Conservation (phyloP, 2,888 invertebrate species). For the Acanthacorydalis orientalis region DNA sequence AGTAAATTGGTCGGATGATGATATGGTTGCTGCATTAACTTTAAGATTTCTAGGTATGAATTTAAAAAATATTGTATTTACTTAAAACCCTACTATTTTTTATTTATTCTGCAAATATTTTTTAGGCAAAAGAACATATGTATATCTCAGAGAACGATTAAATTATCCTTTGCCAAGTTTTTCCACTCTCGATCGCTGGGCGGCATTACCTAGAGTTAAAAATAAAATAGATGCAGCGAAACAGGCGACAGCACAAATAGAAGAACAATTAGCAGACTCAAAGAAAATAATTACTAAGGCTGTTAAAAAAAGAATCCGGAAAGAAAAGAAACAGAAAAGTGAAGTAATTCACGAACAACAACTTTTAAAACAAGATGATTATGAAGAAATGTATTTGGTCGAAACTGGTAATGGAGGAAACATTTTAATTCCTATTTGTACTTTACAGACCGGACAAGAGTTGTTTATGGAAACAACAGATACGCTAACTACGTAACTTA, state of each 20-base stretch:
- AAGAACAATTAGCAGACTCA: constrained; percentile 9
- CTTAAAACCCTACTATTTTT: too few relatives aligned
- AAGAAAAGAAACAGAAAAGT: not conserved
- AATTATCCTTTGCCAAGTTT: constrained; percentile 1
- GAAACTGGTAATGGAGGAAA: not conserved
- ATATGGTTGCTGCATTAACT: not conserved
- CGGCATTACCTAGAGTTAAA: not conserved
- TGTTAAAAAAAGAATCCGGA: not conserved
- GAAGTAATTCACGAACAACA: constrained; percentile 1
- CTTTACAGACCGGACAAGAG: not conserved
- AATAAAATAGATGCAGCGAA: constrained; percentile 1
- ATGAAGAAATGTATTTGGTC: not conserved
- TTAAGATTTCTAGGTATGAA: not conserved
- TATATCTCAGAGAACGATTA: not conserved
- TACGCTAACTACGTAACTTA: too few relatives aligned
- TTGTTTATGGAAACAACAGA: not conserved
- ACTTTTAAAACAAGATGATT: not conserved
- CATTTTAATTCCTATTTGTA: constrained; percentile 1
- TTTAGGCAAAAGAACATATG: not conserved
- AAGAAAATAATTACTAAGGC: constrained; percentile 1
- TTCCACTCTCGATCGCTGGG: constrained; percentile 1
- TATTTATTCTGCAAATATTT: too few relatives aligned
- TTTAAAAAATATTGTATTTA: too few relatives aligned
- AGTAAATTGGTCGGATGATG: not conserved
- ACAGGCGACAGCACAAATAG: not conserved